Conservation (phyloP, 2,888 invertebrate species). For the Julus scanicus region DNA sequence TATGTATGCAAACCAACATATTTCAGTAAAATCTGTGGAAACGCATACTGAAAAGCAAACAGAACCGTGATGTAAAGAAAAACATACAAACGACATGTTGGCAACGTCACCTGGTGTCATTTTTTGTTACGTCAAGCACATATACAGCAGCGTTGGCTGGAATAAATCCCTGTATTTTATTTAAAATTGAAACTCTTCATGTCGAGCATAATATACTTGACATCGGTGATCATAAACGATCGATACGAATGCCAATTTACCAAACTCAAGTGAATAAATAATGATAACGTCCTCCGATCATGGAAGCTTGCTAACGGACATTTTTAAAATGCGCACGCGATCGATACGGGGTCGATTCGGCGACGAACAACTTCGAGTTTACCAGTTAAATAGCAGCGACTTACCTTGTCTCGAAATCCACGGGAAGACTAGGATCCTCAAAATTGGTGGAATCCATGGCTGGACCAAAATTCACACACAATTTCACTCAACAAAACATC, state of each 20-base stretch:
- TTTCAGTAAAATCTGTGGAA: too few relatives aligned
- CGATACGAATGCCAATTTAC: background rate
- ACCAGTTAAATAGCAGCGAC: background rate
- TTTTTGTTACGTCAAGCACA: background rate
- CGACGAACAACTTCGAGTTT: background rate
- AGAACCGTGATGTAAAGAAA: background rate
- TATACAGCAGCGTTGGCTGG: background rate
- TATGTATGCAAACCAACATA: too few relatives aligned
- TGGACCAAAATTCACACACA: background rate
- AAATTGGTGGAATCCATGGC: background rate
- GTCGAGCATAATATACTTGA: background rate
- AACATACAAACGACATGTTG: background rate
- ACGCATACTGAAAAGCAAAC: too few relatives aligned
- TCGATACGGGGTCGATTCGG: background rate
- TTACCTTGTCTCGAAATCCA: conserved; percentile 4
- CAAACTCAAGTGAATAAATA: background rate
- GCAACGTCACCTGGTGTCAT: background rate
- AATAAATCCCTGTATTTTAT: background rate
- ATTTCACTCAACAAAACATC: background rate
- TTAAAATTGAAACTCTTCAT: background rate
- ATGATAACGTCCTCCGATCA: background rate
- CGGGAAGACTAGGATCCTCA: background rate
- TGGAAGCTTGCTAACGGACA: background rate
- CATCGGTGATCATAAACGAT: background rate
- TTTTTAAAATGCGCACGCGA: background rate